A percentile compares a stretch with the other conserved stretches of the same genome.
Evolutionary conservation across 2,113 vertebrate species (phyloP).

Genomic region (Herpetotheres cachinnans): DNA sequence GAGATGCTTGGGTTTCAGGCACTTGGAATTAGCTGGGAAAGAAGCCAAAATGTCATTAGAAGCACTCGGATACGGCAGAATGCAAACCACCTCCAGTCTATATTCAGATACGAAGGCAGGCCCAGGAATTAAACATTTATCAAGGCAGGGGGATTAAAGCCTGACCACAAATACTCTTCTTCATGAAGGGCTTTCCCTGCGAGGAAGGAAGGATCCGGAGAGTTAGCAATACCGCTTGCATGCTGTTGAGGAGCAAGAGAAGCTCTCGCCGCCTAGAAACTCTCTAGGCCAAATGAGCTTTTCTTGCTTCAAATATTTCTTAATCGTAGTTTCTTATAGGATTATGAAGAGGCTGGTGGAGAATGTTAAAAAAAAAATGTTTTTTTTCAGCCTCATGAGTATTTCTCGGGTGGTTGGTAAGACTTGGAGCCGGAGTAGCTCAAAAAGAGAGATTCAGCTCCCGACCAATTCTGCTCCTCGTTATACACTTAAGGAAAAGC

Average conservation of each 20-base stretch:
- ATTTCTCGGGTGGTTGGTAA: slow-evolving; percentile 48
- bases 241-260: slow-evolving; percentile 3
- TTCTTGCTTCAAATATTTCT: slow-evolving; percentile 64
- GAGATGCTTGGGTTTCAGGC: slow-evolving; percentile 51
- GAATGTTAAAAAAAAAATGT: background rate
- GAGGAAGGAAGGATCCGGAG: slow-evolving; percentile 36
- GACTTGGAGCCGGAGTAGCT: slow-evolving; percentile 43
- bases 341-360: slow-evolving; percentile 59
- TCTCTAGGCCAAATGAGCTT: slow-evolving; percentile 60
- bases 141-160: slow-evolving; percentile 57
- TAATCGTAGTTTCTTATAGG: slow-evolving; percentile 71
- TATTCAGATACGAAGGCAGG: slow-evolving; percentile 24
- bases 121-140: slow-evolving; percentile 67
- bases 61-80: slow-evolving; percentile 46
- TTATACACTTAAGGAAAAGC: slow-evolving; percentile 66
- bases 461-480: slow-evolving; percentile 2
- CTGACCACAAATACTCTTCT: slow-evolving; percentile 56
- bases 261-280: background rate
- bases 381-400: background rate
- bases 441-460: background rate
- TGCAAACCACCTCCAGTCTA: slow-evolving; percentile 50
- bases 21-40: slow-evolving; percentile 62
- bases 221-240: background rate
- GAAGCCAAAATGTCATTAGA: slow-evolving; percentile 72
- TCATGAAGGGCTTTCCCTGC: slow-evolving; percentile 26